phyloP scores from a whole-genome alignment of 2,797 vertebrate species.

The Sylvilagus floridanus region DNA sequence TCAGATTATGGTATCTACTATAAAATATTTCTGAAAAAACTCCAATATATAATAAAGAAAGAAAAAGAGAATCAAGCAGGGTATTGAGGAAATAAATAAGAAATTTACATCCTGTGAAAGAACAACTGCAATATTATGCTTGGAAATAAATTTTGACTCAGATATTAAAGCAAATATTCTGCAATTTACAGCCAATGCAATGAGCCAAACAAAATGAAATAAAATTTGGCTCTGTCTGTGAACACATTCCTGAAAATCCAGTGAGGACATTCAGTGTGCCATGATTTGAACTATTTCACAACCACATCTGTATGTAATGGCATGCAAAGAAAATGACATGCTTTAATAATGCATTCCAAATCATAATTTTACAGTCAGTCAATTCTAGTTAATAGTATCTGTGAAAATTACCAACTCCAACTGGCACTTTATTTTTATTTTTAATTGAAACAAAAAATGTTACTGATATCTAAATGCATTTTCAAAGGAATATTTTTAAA shows the following conservation, averaged over 20 bases:
- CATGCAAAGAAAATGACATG: constrained; percentile 4
- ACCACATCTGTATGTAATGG: constrained; percentile 54
- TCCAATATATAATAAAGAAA: not conserved
- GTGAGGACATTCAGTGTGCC: constrained; percentile 56
- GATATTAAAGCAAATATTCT: constrained; percentile 64
- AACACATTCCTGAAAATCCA: constrained; percentile 79
- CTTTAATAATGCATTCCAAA: constrained; percentile 31
- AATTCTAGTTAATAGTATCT: not conserved
- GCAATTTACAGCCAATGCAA: constrained; percentile 53
- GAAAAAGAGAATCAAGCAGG: constrained; percentile 33
- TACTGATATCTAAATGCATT: constrained; percentile 15
- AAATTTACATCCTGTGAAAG: constrained; percentile 30
- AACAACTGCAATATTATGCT: constrained; percentile 26
- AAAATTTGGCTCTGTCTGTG: constrained; percentile 62
- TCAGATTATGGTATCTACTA: not conserved
- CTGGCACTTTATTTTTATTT: constrained; percentile 9
- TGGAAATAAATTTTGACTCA: constrained; percentile 68
- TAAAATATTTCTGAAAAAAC: not conserved
- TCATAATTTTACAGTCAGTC: constrained; percentile 8
- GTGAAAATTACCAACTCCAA: constrained; percentile 22
- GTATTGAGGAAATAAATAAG: constrained; percentile 15
- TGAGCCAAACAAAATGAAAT: constrained; percentile 71
- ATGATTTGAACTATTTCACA: constrained; percentile 68
- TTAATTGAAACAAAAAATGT: not conserved
- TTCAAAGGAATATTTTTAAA: constrained; percentile 41